phyloP scores from a whole-genome alignment of 2,888 invertebrate species.

The Orthosia gothica region DNA sequence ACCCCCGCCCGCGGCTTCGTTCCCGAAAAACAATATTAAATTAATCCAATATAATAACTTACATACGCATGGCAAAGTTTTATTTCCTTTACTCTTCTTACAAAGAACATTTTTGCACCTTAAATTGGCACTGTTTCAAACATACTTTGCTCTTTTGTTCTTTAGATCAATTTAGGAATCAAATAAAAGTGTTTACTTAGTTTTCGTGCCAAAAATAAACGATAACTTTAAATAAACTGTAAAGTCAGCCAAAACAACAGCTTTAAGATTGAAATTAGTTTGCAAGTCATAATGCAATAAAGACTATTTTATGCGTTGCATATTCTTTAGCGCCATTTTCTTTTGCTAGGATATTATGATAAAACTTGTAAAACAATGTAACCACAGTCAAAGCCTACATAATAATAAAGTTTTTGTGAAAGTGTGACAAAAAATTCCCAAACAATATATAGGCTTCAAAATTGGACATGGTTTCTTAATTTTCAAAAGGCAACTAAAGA shows the following conservation, averaged over 20 bases:
- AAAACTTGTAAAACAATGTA: too few species aligned
- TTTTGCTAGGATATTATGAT: not conserved
- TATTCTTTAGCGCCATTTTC: not conserved
- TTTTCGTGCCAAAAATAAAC: conserved; percentile 23
- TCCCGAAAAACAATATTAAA: too few species aligned
- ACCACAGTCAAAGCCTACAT: too few species aligned
- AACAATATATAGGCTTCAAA: too few species aligned
- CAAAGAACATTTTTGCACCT: conserved; percentile 10
- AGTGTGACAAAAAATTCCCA: too few species aligned
- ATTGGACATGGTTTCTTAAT: not conserved
- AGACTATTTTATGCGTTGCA: not conserved
- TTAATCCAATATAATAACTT: not conserved
- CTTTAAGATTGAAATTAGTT: not conserved
- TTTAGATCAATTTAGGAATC: not conserved
- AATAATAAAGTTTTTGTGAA: too few species aligned
- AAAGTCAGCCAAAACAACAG: not conserved
- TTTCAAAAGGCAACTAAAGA: not conserved
- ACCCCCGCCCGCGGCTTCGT: too few species aligned
- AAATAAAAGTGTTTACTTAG: conserved; percentile 9
- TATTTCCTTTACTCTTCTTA: not conserved
- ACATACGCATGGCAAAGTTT: not conserved
- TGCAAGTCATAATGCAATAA: not conserved
- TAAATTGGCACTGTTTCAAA: conserved; percentile 42
- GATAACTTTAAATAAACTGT: conserved; percentile 6
- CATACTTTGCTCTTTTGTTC: conserved; percentile 22